These are phyloP conservation scores for Leptopilina boulardi DNA, from an alignment of 1,140 invertebrate species.

Conservation along the genomic window DNA sequence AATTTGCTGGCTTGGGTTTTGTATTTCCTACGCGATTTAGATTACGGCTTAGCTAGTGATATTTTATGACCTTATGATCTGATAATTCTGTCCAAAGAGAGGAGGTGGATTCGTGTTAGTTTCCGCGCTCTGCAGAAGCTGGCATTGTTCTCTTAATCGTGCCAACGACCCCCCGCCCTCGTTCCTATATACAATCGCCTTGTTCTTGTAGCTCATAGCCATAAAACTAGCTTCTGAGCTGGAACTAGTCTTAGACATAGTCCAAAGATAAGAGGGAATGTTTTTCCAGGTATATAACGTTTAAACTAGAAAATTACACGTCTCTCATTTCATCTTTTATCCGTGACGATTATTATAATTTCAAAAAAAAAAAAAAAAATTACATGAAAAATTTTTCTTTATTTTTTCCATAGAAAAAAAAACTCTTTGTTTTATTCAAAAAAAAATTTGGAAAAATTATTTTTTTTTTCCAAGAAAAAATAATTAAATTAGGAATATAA, in stretches of 20 bases:
- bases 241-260: background rate
- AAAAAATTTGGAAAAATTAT: too few species aligned
- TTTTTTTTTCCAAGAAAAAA: too few species aligned
- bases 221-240: background rate
- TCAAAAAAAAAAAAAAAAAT: background rate
- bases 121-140: conserved; percentile 33
- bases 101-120: conserved; percentile 39
- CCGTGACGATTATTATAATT: background rate
- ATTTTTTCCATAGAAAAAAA: background rate
- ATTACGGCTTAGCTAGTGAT: conserved; percentile 1
- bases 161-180: conserved; percentile 28
- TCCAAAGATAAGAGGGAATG: background rate
- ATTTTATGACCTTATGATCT: conserved; percentile 30
- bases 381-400: too few species aligned
- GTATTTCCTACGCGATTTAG: background rate
- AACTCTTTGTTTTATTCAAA: background rate
- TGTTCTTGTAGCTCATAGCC: conserved; percentile 24
- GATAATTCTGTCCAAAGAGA: conserved; percentile 27
- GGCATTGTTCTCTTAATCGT: conserved; percentile 27
- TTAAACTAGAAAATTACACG: background rate
- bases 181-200: conserved; percentile 19
- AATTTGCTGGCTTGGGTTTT: background rate
- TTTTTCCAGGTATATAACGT: background rate
- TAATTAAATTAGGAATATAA: too few species aligned
- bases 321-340: conserved; percentile 3